A percentile compares a stretch with the other conserved stretches of the same genome.
phyloP scores from a whole-genome alignment of 2,113 vertebrate genomes.

The Phyllostomus discolor region DNA sequence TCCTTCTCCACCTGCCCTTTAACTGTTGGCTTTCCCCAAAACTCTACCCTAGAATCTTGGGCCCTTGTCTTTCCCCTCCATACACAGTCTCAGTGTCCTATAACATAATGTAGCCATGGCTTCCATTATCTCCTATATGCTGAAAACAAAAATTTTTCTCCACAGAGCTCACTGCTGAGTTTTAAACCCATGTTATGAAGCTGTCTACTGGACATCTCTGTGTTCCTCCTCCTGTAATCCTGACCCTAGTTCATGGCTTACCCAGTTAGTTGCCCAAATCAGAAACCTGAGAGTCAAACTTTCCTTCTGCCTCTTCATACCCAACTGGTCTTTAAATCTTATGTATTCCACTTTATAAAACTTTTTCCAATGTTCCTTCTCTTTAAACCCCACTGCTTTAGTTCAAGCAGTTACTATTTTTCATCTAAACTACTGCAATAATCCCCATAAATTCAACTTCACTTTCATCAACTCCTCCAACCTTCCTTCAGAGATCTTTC shows the following conservation, averaged over 20 bases:
- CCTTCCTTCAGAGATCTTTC: not conserved
- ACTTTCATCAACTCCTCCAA: constrained; percentile 9
- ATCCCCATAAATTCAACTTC: not conserved
- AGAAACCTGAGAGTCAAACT: not conserved
- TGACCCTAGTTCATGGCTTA: not conserved
- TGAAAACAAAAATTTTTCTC: not conserved
- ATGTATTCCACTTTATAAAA: not conserved
- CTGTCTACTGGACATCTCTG: not conserved
- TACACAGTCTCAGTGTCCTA: not conserved
- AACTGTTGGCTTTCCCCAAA: not conserved
- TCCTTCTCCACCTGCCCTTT: not conserved
- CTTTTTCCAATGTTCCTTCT: not conserved
- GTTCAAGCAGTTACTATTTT: constrained; percentile 16
- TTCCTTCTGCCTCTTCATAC: not conserved
- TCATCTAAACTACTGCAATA: not conserved
- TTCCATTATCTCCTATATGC: not conserved
- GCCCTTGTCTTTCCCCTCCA: not conserved
- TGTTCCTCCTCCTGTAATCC: not conserved
- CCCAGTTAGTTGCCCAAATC: not conserved
- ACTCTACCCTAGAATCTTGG: not conserved
- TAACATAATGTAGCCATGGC: not conserved
- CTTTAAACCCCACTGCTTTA: not conserved
- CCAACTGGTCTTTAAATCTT: not conserved
- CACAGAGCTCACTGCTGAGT: not conserved
- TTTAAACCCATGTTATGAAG: not conserved